Evolutionary conservation across 2,797 vertebrate genomes (phyloP).

Genomic region (Glyptemys insculpta): DNA sequence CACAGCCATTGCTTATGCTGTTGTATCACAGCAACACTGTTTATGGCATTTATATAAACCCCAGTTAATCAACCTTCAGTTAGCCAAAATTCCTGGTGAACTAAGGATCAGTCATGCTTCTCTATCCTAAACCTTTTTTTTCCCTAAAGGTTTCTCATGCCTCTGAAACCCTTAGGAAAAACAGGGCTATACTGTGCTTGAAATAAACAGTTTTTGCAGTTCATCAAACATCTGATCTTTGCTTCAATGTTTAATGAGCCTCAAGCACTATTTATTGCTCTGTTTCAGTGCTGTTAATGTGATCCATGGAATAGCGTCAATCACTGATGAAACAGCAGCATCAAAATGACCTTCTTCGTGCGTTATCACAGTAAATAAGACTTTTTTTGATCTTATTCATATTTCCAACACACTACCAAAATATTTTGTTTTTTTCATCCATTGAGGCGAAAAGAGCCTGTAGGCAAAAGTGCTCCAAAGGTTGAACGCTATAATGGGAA

Average conservation of each 20-base stretch:
- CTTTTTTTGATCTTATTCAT: not conserved
- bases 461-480: not conserved
- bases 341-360: not conserved
- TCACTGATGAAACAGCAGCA: not conserved
- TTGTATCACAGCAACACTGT: not conserved
- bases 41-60: not conserved
- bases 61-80: not conserved
- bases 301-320: not conserved
- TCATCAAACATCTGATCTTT: not conserved
- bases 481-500: fast-evolving
- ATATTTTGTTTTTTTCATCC: not conserved
- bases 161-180: not conserved
- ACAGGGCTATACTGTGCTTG: not conserved
- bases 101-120: not conserved
- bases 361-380: not conserved
- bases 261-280: not conserved
- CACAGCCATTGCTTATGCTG: not conserved
- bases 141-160: not conserved
- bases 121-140: not conserved
- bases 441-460: not conserved
- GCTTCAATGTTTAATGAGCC: not conserved
- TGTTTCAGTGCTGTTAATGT: not conserved
- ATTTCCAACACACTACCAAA: not conserved
- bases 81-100: not conserved
- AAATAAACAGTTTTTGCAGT: not conserved